Conservation (phyloP, 2,113 vertebrate species). For the Pollachius pollachius region DNA sequence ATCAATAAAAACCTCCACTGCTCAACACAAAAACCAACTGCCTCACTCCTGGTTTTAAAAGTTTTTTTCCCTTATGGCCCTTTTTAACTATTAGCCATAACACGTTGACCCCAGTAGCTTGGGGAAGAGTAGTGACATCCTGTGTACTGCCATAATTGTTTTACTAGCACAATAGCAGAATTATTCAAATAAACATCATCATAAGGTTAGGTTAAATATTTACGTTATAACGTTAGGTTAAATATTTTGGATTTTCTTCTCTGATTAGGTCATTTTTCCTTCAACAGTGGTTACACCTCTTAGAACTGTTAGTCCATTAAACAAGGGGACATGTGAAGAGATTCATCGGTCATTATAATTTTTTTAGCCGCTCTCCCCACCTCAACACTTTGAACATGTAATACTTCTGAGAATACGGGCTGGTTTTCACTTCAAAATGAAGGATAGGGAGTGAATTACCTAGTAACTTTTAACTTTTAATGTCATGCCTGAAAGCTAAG, state of each 20-base stretch:
- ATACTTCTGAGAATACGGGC: slow-evolving; percentile 2
- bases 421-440: slow-evolving; percentile 4
- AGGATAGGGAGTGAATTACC: background rate
- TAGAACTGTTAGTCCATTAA: background rate
- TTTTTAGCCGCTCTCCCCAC: background rate
- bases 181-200: background rate
- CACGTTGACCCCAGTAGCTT: background rate
- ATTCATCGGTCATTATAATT: background rate
- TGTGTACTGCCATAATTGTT: background rate
- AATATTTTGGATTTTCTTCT: too few species aligned
- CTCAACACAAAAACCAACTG: too few species aligned
- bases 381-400: background rate
- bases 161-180: too few species aligned
- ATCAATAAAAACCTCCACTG: too few species aligned
- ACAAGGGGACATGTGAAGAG: background rate
- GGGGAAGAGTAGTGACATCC: background rate
- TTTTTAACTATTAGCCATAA: too few species aligned
- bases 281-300: background rate
- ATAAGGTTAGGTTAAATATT: too few species aligned
- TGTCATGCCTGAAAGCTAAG: slow-evolving; percentile 12
- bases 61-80: too few species aligned
- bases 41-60: too few species aligned
- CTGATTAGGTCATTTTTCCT: background rate
- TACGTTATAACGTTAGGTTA: too few species aligned
- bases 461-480: slow-evolving; percentile 16